Base-by-base conservation (phyloP, 2,888 invertebrate genomes). In the Amblyteles armatorius region DNA sequence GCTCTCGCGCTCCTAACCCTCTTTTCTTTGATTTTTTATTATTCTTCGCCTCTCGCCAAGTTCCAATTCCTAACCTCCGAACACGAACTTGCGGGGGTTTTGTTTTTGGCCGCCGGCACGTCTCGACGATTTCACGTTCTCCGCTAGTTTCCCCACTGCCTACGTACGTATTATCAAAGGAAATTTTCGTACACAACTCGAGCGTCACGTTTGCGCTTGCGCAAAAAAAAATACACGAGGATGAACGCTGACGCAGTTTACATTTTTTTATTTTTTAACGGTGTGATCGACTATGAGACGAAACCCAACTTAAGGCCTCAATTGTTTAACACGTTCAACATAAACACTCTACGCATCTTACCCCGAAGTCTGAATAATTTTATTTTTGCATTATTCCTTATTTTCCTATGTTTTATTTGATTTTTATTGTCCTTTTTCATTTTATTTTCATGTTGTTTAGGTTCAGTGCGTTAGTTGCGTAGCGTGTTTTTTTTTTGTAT, bases 121-220 rank as follows among this genome's bases (percentile, higher is more conserved):
- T 57, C 57, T 22, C 22, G 57, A 11, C 57, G 57, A 57, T 57
- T 57, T 57, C 57, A 22, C 57, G 57, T 26, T 57, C 26, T 26
- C 36, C 36, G 36, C 36, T 9, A 9, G 36, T 36, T 36, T 36
- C 36, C 57, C 57, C 11, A 11, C 26, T 22, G 57, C 26, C 9
- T 19, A 57, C 55, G 22, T 57, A 57, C 4, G 57, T 26, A 57
- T 22, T 57, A 19, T 57, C 13, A 13, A 57, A 22, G 26, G 11
- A 57, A 57, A 57, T 57, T 57, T 57, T 57, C 57, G 57, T 11
- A 13, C 57, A 26, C 57, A 57, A 11, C 19, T 9, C 26, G 13
- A 44, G 26, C 57, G 9, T 57, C 57, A 57, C 57, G 57, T 26
- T 57, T 57, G 57, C 57, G 11, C 22, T 57, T 26, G 22, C 13